phyloP scores from a whole-genome alignment of 2,797 vertebrate species.

The Sebastiscus albofasciatus region DNA sequence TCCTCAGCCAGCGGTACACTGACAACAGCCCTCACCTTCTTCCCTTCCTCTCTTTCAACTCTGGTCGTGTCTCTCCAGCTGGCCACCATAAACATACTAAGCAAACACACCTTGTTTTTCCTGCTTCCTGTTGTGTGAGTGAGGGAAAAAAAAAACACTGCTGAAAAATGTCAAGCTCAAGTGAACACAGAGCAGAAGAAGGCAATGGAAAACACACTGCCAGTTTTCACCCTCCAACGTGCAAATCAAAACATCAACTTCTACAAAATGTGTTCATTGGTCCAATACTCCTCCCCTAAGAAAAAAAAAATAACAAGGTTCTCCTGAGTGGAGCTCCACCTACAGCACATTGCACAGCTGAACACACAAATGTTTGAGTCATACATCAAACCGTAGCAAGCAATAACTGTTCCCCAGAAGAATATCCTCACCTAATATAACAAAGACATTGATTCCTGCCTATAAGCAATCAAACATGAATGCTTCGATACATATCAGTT shows the following conservation, averaged over 20 bases:
- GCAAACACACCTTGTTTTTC: constrained; percentile 70
- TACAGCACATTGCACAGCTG: constrained; percentile 60
- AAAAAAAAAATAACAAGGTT: constrained; percentile 18
- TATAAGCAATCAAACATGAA: constrained; percentile 3
- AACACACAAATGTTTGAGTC: constrained; percentile 69
- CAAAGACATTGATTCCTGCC: neutral
- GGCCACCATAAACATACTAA: constrained; percentile 57
- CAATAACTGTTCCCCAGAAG: constrained; percentile 14
- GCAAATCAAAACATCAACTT: constrained; percentile 65
- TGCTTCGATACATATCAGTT: neutral
- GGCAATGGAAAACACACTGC: constrained; percentile 19
- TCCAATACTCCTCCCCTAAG: constrained; percentile 52
- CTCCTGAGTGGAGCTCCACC: constrained; percentile 71
- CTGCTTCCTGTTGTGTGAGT: constrained; percentile 63
- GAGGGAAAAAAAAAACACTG: constrained; percentile 14
- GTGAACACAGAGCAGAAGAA: constrained; percentile 13
- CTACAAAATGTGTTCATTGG: constrained; percentile 51
- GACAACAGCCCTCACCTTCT: constrained; percentile 57
- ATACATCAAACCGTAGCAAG: constrained; percentile 43
- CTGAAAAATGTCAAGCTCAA: constrained; percentile 47
- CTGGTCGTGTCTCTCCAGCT: constrained; percentile 43
- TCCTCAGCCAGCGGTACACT: constrained; percentile 14
- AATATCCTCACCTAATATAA: constrained; percentile 15
- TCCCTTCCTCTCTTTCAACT: constrained; percentile 47
- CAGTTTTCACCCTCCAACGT: constrained; percentile 24